Base-by-base conservation (phyloP, 2,797 vertebrate genomes). In the Strix occidentalis region DNA sequence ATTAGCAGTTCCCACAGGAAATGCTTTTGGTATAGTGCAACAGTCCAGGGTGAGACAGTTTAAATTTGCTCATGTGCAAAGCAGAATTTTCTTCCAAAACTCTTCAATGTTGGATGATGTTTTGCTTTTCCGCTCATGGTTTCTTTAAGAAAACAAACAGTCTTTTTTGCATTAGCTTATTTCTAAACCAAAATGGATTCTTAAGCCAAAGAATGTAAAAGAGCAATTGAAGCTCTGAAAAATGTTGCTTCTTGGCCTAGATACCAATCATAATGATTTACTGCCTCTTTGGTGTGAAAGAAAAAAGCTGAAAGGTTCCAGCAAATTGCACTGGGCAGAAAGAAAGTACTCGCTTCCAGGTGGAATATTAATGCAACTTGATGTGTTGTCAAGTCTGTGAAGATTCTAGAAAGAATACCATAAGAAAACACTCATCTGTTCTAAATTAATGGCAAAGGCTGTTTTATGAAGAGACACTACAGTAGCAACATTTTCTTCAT, bases 231-330 rank as follows among this genome's bases (percentile, higher is more conserved):
- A 86, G 70, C 63, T 96, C 65, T 95, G 96, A 97, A 93, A 97
- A 96, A 95, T 92, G 61, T 83, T 84, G 66, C 89, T 93, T 93
- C 86, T 96, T 94, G 76, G 87, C 77, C 78, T 84, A 92, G 84
- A 86, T 90, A 96, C 65, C 78, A 88, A 54, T 97, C 96, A 97
- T 70, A 87, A 97, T 90, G 90, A 98, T 96, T 86, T 95, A 97
- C 75, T 91, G 45, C 74, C 39, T 45, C 68, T 87, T 68, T 82
- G 77, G 35, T 78, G 75, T 95, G 74, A 88, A 89, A 92, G 50
- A 96, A 72, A 91, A 90, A 89, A 84, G 51, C 66, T 61, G 77
- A 96, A 96, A 97, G 78, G 66, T 96, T 94, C 84, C 85, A 89
- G 84, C 20, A 96, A 96, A 97, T 96, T 97, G 60, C 84, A 97